Base-by-base conservation (phyloP, 1,140 invertebrate species). In the Drosophila arizonae region DNA sequence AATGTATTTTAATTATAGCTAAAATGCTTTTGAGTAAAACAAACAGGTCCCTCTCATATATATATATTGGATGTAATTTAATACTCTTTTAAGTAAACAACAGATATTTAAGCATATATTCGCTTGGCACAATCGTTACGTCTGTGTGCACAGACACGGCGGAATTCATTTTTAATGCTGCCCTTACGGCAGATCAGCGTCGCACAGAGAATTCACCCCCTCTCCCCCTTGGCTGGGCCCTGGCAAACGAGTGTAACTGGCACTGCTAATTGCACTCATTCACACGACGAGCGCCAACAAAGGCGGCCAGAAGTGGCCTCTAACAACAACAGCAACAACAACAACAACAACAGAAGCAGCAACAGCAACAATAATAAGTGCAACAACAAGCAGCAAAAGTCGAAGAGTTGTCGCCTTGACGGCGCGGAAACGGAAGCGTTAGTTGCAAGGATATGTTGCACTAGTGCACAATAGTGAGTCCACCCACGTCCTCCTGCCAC, bases 371-470 rank as follows among this genome's bases (percentile, higher is more conserved):
- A 70, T 66, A 56, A 50, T 39, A 72, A 66, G 10, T 24, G 45
- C 51, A 11, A 54, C 52, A 62, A 45, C 55, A 57, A 70, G 21
- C 43, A 54, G 41, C 54, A 67, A 61, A 41, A 24, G 28, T 15
- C 36, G 56, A 64, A 69, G 70, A 75, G 57, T 13, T 63, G 41
- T 68, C 82, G 77, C 78, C 81, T 85, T 85, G 81, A 74, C 76
- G 79, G 36, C 70, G 72, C 82, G 82, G 82, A 87, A 87, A 82
- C 82, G 82, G 82, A 87, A 87, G 84, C 82, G 82, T 79, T 87
- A 87, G 82, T 85, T 87, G 82, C 84, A 87, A 82, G 76, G 76
- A 85, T 85, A 84, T 85, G 80, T 84, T 84, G 77, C 77, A 84
- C 56, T 69, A 67, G 13, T 17, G 77, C 68, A 74, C 80, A 79